Conservation (phyloP, 1,140 invertebrate genomes). For the Copidosoma floridanum region DNA sequence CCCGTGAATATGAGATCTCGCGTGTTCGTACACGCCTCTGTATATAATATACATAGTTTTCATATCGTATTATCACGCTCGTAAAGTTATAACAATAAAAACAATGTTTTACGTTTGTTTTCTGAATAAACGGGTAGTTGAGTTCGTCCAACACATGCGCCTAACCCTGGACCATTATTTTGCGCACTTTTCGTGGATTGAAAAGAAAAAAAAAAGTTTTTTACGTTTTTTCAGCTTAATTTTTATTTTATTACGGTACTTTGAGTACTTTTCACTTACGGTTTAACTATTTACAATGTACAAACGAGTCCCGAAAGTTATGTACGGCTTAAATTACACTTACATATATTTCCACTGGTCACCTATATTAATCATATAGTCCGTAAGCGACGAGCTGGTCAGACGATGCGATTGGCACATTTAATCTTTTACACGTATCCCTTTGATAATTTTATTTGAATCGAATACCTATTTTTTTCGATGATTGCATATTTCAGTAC, state of each 20-base stretch:
- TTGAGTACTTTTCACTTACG: conserved; percentile 26
- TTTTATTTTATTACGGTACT: conserved; percentile 23
- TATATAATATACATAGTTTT: not conserved
- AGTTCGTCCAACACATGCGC: conserved; percentile 46
- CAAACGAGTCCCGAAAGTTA: conserved; percentile 32
- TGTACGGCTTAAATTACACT: not conserved
- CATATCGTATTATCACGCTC: not conserved
- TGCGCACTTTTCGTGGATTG: too few species aligned
- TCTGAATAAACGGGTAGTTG: conserved; percentile 9
- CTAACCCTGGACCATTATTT: conserved; percentile 48
- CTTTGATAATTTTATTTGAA: too few species aligned
- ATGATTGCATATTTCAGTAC: too few species aligned
- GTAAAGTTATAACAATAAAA: conserved; percentile 19
- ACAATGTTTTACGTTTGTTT: conserved; percentile 20
- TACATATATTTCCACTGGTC: conserved; percentile 19
- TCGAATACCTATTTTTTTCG: too few species aligned
- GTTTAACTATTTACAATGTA: conserved; percentile 52
- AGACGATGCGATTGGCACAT: conserved; percentile 2
- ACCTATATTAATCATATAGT: conserved; percentile 6
- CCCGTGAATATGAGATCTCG: not conserved
- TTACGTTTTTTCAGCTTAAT: conserved; percentile 7
- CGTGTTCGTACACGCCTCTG: not conserved
- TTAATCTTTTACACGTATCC: too few species aligned
- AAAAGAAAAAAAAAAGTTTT: too few species aligned
- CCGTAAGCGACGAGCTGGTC: not conserved